Base-by-base conservation (phyloP, 2,113 vertebrate species). In the Lamprotornis superbus region DNA sequence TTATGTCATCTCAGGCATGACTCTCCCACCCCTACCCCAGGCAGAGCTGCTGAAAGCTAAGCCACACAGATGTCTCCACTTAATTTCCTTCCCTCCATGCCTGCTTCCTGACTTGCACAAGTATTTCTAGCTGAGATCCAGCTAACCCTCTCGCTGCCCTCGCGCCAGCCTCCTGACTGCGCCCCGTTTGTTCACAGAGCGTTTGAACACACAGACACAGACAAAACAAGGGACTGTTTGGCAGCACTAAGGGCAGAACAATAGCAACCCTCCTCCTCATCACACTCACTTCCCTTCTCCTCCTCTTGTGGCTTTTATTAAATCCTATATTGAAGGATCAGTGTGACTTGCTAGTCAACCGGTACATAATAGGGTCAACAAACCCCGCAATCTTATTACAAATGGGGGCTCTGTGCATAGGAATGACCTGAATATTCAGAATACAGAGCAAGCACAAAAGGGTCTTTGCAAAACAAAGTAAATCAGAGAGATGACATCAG, bases 21-120 rank as follows among this genome's bases (percentile, higher is more conserved):
- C 88, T 95, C 93, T 96, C 91, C 74, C 56, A 83, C 86, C 87
- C 91, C 93, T 89, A 93, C 86, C 75, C 95, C 67, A 70, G 97
- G 95, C 97, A 92, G 93, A 83, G 80, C 93, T 84, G 91, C 91
- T 69, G 87, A 94, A 83, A 96, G 85, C 94, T 84, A 95, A 95
- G 83, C 20, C 52, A 42, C 87, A 83, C 95, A 97, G 91, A 96
- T 92, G 86, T 90, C 93, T 93, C 94, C 93, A 97, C 97, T 98
- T 97, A 97, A 96, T 97, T 97, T 97, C 92, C 97, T 98, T 97
- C 94, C 96, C 98, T 94, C 76, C 70, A 78, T 61, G 83, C 91
- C 47, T 96, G 83, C 86, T 95, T 97, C 88, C 95, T 77, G 77
- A 60, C 79, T 96, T 77, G 42, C 7, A 10, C n/a, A 75, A 96